phyloP scores from a whole-genome alignment of 2,888 invertebrate species.

The Magallana nippona region DNA sequence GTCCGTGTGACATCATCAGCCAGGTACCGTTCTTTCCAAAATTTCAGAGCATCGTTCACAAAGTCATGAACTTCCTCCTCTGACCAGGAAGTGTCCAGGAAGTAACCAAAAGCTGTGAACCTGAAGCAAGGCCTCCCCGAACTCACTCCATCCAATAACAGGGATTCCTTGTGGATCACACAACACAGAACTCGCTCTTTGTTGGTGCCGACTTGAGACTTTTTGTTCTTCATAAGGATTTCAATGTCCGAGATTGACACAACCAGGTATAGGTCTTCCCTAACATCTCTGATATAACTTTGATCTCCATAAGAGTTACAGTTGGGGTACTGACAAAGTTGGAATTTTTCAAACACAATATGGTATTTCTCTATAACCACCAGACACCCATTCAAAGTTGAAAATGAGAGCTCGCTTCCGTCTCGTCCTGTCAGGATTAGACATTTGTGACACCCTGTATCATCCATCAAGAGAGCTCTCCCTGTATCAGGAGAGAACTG shows the following conservation, averaged over 20 bases:
- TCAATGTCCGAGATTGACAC: conserved; percentile 1
- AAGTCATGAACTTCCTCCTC: conserved; percentile 29
- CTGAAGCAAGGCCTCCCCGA: conserved; percentile 4
- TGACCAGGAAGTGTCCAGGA: background rate
- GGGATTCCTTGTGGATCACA: conserved; percentile 38
- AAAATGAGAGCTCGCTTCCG: conserved; percentile 29
- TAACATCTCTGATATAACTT: background rate
- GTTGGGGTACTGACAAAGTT: conserved; percentile 16
- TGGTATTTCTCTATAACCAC: conserved; percentile 52
- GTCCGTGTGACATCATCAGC: background rate
- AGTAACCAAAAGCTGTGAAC: conserved; percentile 29
- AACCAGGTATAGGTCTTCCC: background rate
- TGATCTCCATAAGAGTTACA: conserved; percentile 5
- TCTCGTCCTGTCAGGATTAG: conserved; percentile 46
- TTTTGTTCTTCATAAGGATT: background rate
- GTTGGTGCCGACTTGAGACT: background rate
- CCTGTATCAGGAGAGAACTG: conserved; percentile 49
- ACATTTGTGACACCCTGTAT: conserved; percentile 49
- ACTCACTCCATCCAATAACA: conserved; percentile 36
- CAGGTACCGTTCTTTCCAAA: background rate
- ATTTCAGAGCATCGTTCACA: background rate
- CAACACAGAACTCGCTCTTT: conserved; percentile 13
- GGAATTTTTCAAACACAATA: conserved; percentile 52
- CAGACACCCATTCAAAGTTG: conserved; percentile 35
- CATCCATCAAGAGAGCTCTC: conserved; percentile 53